A percentile compares a stretch with the other conserved stretches of the same genome.
Evolutionary conservation across 2,113 vertebrate species (phyloP).

Genomic region (Sialia sialis): DNA sequence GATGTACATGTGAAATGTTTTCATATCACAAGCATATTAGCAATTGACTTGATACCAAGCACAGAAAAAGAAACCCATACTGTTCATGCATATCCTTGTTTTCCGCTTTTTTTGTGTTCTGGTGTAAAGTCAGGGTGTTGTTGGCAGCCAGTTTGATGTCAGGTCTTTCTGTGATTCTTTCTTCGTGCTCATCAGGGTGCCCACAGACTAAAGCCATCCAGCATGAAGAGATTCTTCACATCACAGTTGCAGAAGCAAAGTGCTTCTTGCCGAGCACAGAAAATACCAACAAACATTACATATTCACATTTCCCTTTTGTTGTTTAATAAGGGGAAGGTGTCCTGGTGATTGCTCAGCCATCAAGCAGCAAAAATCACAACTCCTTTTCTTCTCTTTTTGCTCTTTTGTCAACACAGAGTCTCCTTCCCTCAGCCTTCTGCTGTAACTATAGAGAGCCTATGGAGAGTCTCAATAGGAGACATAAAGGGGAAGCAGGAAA

Average conservation of each 20-base stretch:
- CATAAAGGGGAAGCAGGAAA: constrained; percentile 10
- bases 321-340: constrained; percentile 66
- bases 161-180: constrained; percentile 72
- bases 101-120: constrained; percentile 44
- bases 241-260: constrained; percentile 63
- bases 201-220: constrained; percentile 59
- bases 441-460: neutral
- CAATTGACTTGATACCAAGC: constrained; percentile 53
- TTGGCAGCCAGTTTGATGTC: constrained; percentile 71
- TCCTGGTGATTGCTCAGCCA: constrained; percentile 46
- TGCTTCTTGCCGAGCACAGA: constrained; percentile 45
- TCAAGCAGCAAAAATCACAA: constrained; percentile 52
- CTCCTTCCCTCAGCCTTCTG: neutral
- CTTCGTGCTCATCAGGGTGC: constrained; percentile 63
- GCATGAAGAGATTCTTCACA: constrained; percentile 60
- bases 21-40: constrained; percentile 45
- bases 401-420: constrained; percentile 41
- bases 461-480: neutral
- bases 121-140: constrained; percentile 47
- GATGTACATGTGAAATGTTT: constrained; percentile 43
- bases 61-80: constrained; percentile 8
- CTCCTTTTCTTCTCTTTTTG: constrained; percentile 35
- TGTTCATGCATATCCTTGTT: constrained; percentile 54
- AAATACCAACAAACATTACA: constrained; percentile 68
- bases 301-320: constrained; percentile 67